Evolutionary conservation across 1,140 invertebrate species (phyloP), one percentile per base, ranked within the genome.

Genomic region (Formica exsecta): DNA sequence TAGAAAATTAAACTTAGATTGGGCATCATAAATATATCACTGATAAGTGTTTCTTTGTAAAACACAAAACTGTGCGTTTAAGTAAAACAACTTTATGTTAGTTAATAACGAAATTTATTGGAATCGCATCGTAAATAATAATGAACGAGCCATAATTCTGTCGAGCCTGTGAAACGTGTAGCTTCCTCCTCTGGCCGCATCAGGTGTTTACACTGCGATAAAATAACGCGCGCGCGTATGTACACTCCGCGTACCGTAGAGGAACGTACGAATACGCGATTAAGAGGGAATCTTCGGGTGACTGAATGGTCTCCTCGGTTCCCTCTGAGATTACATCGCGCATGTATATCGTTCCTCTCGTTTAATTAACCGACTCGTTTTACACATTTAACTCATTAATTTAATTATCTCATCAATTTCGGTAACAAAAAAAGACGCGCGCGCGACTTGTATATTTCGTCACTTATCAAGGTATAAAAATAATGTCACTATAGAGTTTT

Each of bases 131-230:
- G 51, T 88, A 89, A 89, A 83, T 88, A 73, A 87, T 88, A 85
- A 85, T 71, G 76, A 79, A 75, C 61, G 61, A 62, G 61, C 32
- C 36, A 66, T 88, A 89, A 89, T 88, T 89, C 81, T 85, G n/a
- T 59, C 57, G 36, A 62, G 59, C 51, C n/a, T 79, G 29, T 64
- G 44, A 74, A 74, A 68, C 68, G 48, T 84, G 65, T 61, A 70
- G 66, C 11, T 22, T 51, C 22, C 73, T 57, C 48, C 38, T 76
- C 54, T 65, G 36, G 48, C 48, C 86, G 54, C 73, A 77, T 84
- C 74, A 89, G 86, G 86, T 89, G 86, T 89, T 89, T 89, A 89
- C 74, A 79, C 25, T 79, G 54, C 73, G 87, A 89, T 89, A 89
- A 89, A 89, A 65, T 84, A 85, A 61, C 57, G 44, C 16, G 44